Evolutionary conservation across 2,797 vertebrate species (phyloP).

Genomic region (Labeo calbasu): DNA sequence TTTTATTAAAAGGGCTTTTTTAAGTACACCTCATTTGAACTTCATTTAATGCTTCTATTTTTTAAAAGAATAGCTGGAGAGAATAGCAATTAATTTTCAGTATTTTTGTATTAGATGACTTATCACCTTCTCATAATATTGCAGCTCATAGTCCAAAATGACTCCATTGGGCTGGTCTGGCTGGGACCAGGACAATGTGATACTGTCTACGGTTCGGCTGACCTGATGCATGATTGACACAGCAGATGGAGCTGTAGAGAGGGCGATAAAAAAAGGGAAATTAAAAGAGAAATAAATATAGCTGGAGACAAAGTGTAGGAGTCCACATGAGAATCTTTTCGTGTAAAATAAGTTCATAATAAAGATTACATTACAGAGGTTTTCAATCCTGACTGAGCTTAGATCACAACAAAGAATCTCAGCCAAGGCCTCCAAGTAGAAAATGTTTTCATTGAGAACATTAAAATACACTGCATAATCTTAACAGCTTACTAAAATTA

Average conservation of each 20-base stretch:
- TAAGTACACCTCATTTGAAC: background rate
- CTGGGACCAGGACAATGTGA: conserved; percentile 96
- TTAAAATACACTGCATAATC: background rate
- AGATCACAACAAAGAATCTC: background rate
- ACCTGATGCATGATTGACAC: conserved; percentile 98
- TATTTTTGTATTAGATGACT: background rate
- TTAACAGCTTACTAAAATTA: background rate
- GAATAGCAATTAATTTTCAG: background rate
- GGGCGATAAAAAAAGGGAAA: conserved; percentile 21
- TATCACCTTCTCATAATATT: conserved; percentile 93
- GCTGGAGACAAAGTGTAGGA: background rate
- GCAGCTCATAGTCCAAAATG: conserved; percentile 95
- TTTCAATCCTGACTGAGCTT: background rate
- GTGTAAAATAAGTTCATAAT: background rate
- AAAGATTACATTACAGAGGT: background rate
- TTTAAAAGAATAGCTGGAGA: background rate
- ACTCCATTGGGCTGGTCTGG: conserved; percentile 95
- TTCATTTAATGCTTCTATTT: background rate
- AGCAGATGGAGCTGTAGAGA: conserved; percentile 84
- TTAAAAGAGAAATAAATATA: conserved; percentile 35
- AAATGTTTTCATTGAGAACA: conserved; percentile 5
- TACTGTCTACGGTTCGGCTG: conserved; percentile 87
- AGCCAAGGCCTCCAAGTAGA: background rate
- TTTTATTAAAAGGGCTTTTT: background rate
- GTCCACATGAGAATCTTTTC: background rate